These are phyloP conservation scores for Agrotis segetum DNA, from an alignment of 2,888 invertebrate genomes.

Conservation along the genomic window DNA sequence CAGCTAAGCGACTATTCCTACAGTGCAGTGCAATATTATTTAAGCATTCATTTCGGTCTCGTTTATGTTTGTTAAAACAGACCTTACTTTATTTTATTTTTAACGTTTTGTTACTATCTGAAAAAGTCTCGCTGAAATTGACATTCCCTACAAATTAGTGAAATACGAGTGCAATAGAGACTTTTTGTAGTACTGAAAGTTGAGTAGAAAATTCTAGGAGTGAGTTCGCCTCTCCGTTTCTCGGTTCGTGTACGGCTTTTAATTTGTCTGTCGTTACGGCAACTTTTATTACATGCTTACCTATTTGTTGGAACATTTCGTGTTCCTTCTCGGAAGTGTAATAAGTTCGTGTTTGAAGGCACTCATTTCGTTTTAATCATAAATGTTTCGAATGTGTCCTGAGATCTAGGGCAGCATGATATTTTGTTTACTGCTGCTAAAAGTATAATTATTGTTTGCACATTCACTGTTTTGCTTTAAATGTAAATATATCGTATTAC, in stretches of 20 bases:
- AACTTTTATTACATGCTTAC: conserved; percentile 42
- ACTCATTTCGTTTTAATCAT: conserved; percentile 4
- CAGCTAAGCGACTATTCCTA: neutral
- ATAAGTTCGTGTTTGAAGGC: conserved; percentile 11
- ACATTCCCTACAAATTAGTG: conserved; percentile 58
- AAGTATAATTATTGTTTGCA: too few relatives aligned
- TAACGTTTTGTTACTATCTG: neutral
- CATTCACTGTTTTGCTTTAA: too few relatives aligned
- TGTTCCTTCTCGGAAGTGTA: conserved; percentile 4
- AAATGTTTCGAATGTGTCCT: neutral
- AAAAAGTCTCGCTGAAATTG: neutral
- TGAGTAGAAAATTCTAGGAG: conserved; percentile 58
- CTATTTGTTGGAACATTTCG: conserved; percentile 25
- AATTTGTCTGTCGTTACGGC: conserved; percentile 57
- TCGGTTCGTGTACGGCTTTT: conserved; percentile 58
- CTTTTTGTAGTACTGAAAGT: conserved; percentile 58
- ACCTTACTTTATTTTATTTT: neutral
- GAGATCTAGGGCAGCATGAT: too few relatives aligned
- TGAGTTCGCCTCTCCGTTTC: conserved; percentile 64
- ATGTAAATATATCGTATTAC: too few relatives aligned
- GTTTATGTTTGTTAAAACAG: neutral
- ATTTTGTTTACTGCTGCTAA: too few relatives aligned
- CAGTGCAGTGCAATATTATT: neutral
- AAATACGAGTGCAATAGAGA: conserved; percentile 63
- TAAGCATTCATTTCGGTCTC: neutral